These are phyloP conservation scores for Catonia carolina DNA, from an alignment of 2,888 invertebrate species.

Conservation along the genomic window DNA sequence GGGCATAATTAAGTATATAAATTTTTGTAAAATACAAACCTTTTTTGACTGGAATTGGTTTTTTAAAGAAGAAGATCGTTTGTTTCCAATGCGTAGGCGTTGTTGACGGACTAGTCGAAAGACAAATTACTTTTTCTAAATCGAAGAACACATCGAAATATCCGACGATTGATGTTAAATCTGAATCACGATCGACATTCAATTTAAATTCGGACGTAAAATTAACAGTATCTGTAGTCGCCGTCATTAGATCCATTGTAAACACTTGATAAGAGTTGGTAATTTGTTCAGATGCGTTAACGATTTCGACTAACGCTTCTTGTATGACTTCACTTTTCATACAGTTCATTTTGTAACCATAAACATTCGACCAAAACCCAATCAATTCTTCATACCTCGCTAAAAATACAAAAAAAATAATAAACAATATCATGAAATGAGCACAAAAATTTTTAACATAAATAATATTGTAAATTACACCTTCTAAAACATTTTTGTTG, in stretches of 20 bases:
- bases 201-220: constrained; percentile 65
- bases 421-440: too few relatives aligned
- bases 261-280: constrained; percentile 59
- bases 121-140: constrained; percentile 55
- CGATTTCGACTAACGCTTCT: constrained; percentile 65
- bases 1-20: too few relatives aligned
- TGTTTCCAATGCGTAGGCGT: constrained; percentile 91
- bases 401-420: too few relatives aligned
- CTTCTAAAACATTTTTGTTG: too few relatives aligned
- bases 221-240: constrained; percentile 59
- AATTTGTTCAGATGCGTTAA: constrained; percentile 57
- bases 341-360: constrained; percentile 88
- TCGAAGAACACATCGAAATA: constrained; percentile 89
- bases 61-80: constrained; percentile 76
- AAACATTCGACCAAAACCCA: constrained; percentile 87
- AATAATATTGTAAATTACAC: too few relatives aligned
- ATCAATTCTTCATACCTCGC: constrained; percentile 66
- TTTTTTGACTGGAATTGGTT: constrained; percentile 61
- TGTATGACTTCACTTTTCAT: constrained; percentile 77
- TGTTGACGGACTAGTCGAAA: constrained; percentile 72
- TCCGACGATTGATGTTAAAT: constrained; percentile 74
- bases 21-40: constrained; percentile 49
- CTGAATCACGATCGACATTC: constrained; percentile 55
- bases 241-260: constrained; percentile 66
- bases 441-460: too few relatives aligned